phyloP scores from a whole-genome alignment of 2,113 vertebrate genomes.

The Silurus asotus region DNA sequence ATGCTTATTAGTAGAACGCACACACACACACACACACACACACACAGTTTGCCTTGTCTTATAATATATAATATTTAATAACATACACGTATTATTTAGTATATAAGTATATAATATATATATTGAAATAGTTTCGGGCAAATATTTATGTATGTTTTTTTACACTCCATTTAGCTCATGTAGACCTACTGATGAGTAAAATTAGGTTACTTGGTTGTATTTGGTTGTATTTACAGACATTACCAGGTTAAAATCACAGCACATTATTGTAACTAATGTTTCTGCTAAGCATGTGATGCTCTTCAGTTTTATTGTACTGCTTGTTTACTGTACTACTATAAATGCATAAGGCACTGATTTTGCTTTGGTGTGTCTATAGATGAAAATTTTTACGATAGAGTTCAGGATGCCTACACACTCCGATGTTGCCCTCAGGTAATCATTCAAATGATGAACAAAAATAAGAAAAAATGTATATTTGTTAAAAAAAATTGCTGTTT shows the following conservation, averaged over 20 bases:
- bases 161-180: neutral
- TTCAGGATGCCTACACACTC: slow-evolving; percentile 95
- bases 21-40: neutral
- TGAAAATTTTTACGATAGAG: slow-evolving; percentile 79
- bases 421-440: slow-evolving; percentile 97
- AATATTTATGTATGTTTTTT: neutral
- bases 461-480: slow-evolving; percentile 29
- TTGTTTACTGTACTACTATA: neutral
- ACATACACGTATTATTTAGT: too few species aligned
- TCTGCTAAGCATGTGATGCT: neutral
- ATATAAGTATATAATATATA: neutral
- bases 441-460: neutral
- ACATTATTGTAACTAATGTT: neutral
- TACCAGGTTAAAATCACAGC: too few species aligned
- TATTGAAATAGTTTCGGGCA: neutral
- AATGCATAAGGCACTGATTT: neutral
- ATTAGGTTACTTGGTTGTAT: too few species aligned
- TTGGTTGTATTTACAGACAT: too few species aligned
- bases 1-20: neutral
- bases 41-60: too few species aligned
- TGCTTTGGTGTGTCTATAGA: neutral
- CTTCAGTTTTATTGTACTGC: neutral
- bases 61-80: too few species aligned
- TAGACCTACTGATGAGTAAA: too few species aligned
- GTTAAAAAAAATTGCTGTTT: neutral